Conservation (phyloP, 1,140 invertebrate genomes). For the Portunus trituberculatus region DNA sequence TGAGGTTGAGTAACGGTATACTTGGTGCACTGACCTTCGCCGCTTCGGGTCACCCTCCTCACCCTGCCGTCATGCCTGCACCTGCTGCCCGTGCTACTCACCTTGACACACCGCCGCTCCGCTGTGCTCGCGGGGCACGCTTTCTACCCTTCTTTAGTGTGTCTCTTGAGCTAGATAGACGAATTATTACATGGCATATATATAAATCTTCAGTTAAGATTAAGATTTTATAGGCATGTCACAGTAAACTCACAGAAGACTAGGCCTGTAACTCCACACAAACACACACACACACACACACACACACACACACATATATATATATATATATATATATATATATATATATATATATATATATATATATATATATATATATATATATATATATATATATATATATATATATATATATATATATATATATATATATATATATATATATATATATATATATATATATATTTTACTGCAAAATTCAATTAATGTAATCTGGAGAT, state of each 20-base stretch:
- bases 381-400: slow-evolving; percentile 45
- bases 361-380: slow-evolving; percentile 38
- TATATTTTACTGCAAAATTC: background rate
- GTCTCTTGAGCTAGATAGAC: no score
- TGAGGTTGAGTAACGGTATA: background rate
- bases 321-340: slow-evolving; percentile 42
- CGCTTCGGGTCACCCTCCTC: background rate
- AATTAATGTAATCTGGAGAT: no score
- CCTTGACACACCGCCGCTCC: background rate
- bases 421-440: slow-evolving; percentile 53
- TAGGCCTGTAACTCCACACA: slow-evolving; percentile 10
- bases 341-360: slow-evolving; percentile 36
- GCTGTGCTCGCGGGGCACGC: no score
- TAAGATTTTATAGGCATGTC: no score
- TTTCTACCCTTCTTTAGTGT: no score
- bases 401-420: slow-evolving; percentile 59
- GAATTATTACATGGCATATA: no score
- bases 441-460: slow-evolving; percentile 52
- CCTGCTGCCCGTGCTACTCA: no score
- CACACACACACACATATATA: background rate
- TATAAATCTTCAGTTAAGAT: no score
- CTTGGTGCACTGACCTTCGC: background rate
- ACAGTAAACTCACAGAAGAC: no score
- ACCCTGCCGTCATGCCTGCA: background rate
- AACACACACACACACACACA: slow-evolving; percentile 27